Evolutionary conservation across 2,888 invertebrate species (phyloP), one percentile per base, ranked within the genome.

Genomic region (Dicycla oo): DNA sequence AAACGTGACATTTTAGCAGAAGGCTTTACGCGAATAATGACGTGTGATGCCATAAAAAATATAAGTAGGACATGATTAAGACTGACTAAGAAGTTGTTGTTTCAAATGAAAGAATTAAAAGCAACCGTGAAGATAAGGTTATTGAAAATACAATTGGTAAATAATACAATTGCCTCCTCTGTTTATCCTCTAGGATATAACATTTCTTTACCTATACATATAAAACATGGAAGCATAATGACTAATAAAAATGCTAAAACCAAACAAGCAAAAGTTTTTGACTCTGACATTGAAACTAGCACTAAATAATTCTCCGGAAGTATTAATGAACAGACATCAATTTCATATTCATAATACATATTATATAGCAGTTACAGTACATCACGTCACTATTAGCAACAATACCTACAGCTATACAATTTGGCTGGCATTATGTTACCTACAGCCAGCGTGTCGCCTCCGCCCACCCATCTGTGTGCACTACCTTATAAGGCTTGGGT

Each of bases 391-490:
- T 63, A 64, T 69, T 72, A 70, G 57, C 69, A 75, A 74, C 72
- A 73, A 62, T 70, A 58, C 49, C 54, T 43, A 30, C 15, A 30
- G 54, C 62, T 56, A 51, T 61, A 70, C 69, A 69, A 84, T 86
- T 82, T 73, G 63, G 69, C 66, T 11, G 51, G 70, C 53, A 77
- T 78, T 66, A 71, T 53, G 64, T 75, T 74, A 73, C 78, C 11
- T 64, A 86, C 83, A 91, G 89, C 86, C 90, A 69, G 90, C 87
- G 69, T 89, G 90, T 87, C 89, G 90, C 89, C 90, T 64, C 54
- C 80, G 80, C 87, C 81, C 87, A 87, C 87, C 77, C 83, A 85
- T 84, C 86, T 81, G 85, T 81, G 75, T 69, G 49, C 78, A 60
- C 26, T 63, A 68, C 90, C 89, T 57, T 90, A 88, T 85, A 90